phyloP scores from a whole-genome alignment of 2,797 vertebrate species.

The Denticeps clupeoides region DNA sequence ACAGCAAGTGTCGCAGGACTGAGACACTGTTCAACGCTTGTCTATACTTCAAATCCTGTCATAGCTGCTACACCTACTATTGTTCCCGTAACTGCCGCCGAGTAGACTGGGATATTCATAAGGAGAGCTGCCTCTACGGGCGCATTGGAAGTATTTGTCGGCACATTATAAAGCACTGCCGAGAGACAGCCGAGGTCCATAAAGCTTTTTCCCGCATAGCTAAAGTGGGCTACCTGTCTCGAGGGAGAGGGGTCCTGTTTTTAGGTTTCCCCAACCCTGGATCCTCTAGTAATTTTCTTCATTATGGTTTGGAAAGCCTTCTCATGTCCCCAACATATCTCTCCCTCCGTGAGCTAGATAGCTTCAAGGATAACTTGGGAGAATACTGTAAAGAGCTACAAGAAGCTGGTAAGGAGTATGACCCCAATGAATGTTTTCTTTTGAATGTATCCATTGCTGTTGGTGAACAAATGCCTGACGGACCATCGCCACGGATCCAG shows the following conservation, averaged over 20 bases:
- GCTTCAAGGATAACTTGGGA: conserved; percentile 84
- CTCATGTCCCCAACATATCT: conserved; percentile 91
- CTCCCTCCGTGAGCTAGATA: conserved; percentile 85
- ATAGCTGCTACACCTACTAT: conserved; percentile 97
- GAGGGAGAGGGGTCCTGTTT: conserved; percentile 88
- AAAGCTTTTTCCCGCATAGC: conserved; percentile 95
- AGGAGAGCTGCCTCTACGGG: conserved; percentile 87
- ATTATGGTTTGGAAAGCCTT: conserved; percentile 83
- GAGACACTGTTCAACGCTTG: conserved; percentile 95
- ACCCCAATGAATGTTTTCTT: conserved; percentile 95
- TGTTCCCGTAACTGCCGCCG: conserved; percentile 91
- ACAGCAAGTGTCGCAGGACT: conserved; percentile 83
- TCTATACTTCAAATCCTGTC: conserved; percentile 97
- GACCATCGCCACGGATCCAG: conserved; percentile 74
- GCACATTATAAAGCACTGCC: conserved; percentile 88
- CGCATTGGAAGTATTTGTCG: conserved; percentile 84
- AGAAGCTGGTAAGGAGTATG: conserved; percentile 83
- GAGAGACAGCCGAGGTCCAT: conserved; percentile 82
- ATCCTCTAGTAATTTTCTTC: conserved; percentile 84
- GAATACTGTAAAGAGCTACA: conserved; percentile 85
- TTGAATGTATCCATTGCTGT: conserved; percentile 95
- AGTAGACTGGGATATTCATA: conserved; percentile 92
- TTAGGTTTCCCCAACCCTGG: conserved; percentile 86
- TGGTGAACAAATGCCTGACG: conserved; percentile 74
- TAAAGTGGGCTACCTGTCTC: conserved; percentile 90